Conservation (phyloP, 92 coral and sea anemone species). For the Parazoanthus darwini region DNA sequence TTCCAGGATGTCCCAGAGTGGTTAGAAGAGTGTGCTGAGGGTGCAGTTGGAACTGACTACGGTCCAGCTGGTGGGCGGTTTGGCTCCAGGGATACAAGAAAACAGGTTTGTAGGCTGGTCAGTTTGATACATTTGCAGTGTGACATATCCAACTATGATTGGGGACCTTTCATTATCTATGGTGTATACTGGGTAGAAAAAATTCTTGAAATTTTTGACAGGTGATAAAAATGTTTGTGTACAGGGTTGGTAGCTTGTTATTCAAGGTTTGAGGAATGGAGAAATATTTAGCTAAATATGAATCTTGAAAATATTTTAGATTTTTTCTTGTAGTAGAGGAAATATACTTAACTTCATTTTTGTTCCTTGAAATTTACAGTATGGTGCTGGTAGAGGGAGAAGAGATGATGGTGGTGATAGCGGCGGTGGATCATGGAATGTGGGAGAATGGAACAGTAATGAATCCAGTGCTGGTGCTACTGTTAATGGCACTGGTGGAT, state of each 20-base stretch:
- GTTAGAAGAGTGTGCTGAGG: constrained; percentile 96
- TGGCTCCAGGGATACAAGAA: constrained; percentile 94
- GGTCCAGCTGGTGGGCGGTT: constrained; percentile 98
- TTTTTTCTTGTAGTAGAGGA: too few species aligned
- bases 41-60: constrained; percentile 95
- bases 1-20: constrained; percentile 95
- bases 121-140: too few species aligned
- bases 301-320: too few species aligned
- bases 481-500: constrained; percentile 54
- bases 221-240: too few species aligned
- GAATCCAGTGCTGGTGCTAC: constrained; percentile 41
- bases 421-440: constrained; percentile 35
- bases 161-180: too few species aligned
- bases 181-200: too few species aligned
- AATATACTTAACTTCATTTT: too few species aligned
- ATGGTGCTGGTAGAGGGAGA: constrained; percentile 29
- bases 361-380: neutral
- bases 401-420: constrained; percentile 38
- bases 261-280: too few species aligned
- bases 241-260: too few species aligned
- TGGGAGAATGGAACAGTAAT: constrained; percentile 58
- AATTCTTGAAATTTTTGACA: too few species aligned
- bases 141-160: too few species aligned
- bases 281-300: too few species aligned
- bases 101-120: constrained; percentile 50